phyloP scores from a whole-genome alignment of 2,797 vertebrate species.

The Apodemus agrarius region DNA sequence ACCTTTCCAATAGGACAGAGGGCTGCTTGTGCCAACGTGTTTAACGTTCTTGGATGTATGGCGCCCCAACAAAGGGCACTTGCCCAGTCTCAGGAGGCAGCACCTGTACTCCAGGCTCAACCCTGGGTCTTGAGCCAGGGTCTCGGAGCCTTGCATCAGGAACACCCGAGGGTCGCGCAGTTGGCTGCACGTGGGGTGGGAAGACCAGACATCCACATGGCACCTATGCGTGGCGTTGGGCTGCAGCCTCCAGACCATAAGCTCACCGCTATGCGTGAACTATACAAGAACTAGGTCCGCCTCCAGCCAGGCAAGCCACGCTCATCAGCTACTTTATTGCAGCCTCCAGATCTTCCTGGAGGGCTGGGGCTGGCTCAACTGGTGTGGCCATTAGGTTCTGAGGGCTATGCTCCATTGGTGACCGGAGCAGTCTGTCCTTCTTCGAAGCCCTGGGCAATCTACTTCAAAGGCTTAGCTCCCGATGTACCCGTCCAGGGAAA shows the following conservation, averaged over 20 bases:
- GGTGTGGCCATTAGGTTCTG: neutral
- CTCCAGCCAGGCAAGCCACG: rapidly evolving
- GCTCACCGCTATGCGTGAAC: neutral
- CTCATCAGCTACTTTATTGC: neutral
- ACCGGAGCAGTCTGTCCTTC: neutral
- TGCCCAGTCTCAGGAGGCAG: neutral
- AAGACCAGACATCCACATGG: neutral
- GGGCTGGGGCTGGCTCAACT: neutral
- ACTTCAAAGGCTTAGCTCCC: neutral
- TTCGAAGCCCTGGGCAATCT: neutral
- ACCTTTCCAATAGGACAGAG: rapidly evolving
- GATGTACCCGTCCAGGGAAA: rapidly evolving
- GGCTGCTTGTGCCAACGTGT: rapidly evolving
- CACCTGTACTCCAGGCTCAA: too few species aligned
- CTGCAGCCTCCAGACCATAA: neutral
- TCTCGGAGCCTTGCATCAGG: neutral
- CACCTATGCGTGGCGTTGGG: neutral
- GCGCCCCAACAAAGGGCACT: neutral
- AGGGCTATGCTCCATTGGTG: rapidly evolving
- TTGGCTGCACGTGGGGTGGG: rapidly evolving
- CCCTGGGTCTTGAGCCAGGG: neutral
- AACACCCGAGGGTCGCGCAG: rapidly evolving
- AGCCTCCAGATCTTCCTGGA: neutral
- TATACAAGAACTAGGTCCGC: rapidly evolving
- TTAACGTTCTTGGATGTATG: neutral